Base-by-base conservation (phyloP, 2,797 vertebrate genomes). In the Enteromius afrohamiltoni region DNA sequence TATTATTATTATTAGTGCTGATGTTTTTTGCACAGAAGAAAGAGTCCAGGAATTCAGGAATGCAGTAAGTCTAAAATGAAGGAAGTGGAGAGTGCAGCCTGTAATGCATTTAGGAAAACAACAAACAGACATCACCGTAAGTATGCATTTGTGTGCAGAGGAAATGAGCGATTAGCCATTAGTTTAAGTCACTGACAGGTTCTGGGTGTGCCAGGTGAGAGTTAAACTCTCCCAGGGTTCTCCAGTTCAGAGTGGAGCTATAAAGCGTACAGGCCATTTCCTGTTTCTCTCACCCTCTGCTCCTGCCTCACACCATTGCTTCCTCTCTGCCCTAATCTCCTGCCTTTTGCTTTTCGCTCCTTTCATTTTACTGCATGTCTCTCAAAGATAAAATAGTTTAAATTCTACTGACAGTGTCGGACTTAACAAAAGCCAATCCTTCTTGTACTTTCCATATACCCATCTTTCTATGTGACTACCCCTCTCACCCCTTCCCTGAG, bases 121-220 rank as follows among this genome's bases (percentile, higher is more conserved):
- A 40, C 83, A 73, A 84, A 82, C 77, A 76, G 53, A 71, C 65
- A 60, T 80, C 4, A 17, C 40, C n/a, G n/a, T 10, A 77, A 85
- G 49, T 83, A 49, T 75, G 42, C 47, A 85, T 16, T 40, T 69
- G 45, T 83, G 55, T 68, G 60, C 34, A 14, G 47, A 81, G 87
- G 85, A 86, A 85, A 82, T 47, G 45, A 74, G 75, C 37, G 4
- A 89, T 89, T 82, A 87, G 65, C 81, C 85, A 86, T 77, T 78
- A 75, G 45, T 76, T 65, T 4, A 21, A 73, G 68, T 58, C 65
- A 62, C 47, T 77, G 80, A 86, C 77, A 85, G 49, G 80, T n/a
- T 23, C 10, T 77, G 80, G 79, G 85, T 82, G 26, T 55, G 78
- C 23, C 71, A 86, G 73, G 73, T 83, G 16, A 81, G 58, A 77